Conservation (phyloP, 2,888 invertebrate species). For the Ctena decussata region DNA sequence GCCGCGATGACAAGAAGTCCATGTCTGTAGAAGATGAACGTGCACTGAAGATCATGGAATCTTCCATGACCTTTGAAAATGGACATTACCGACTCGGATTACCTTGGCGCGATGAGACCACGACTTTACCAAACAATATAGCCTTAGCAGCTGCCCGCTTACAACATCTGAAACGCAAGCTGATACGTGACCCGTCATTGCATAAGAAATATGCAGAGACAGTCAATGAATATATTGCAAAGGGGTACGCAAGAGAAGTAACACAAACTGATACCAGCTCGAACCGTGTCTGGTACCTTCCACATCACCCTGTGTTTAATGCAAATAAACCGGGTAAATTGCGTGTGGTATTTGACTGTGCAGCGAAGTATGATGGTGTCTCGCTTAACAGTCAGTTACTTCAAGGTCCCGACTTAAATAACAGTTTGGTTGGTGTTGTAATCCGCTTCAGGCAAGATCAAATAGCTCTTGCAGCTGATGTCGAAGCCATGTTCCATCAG, state of each 20-base stretch:
- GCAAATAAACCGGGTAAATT: constrained; percentile 47
- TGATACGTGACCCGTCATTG: constrained; percentile 12
- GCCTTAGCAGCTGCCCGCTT: constrained; percentile 10
- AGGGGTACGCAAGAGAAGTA: constrained; percentile 39
- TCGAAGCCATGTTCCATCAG: constrained; percentile 54
- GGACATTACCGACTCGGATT: constrained; percentile 35
- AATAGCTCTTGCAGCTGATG: constrained; percentile 56
- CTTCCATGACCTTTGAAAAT: constrained; percentile 10
- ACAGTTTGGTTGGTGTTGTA: constrained; percentile 59
- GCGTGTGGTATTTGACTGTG: constrained; percentile 52
- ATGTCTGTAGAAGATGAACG: too few species aligned
- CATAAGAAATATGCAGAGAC: constrained; percentile 26
- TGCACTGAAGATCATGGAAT: too few species aligned
- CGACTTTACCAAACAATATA: constrained; percentile 23
- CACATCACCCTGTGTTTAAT: constrained; percentile 54
- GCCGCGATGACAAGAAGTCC: neutral
- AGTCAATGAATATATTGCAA: constrained; percentile 29
- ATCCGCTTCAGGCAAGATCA: constrained; percentile 55
- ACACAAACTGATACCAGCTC: too few species aligned
- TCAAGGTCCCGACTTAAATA: constrained; percentile 67
- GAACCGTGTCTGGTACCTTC: too few species aligned
- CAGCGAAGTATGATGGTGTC: constrained; percentile 44
- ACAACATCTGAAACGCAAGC: constrained; percentile 13
- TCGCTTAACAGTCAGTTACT: constrained; percentile 59
- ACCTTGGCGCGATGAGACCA: constrained; percentile 23